Conservation (phyloP, 1,140 invertebrate species). For the Kradibia gibbosae region DNA sequence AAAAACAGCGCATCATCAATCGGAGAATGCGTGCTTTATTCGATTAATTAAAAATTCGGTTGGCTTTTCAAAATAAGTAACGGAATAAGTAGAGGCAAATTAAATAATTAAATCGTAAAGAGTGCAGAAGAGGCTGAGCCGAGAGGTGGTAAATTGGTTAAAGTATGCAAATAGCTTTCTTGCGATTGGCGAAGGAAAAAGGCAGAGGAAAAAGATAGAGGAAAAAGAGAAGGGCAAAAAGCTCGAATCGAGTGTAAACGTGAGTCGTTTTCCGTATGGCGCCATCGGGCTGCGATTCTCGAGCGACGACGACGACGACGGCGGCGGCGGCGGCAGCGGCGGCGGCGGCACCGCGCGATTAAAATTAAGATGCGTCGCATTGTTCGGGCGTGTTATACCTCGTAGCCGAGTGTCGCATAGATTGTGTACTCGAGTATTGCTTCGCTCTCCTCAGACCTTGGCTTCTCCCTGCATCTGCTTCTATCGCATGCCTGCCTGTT, state of each 20-base stretch:
- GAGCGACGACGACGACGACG: neutral
- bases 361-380: slow-evolving; percentile 39
- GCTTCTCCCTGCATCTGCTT: too few relatives aligned
- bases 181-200: too few relatives aligned
- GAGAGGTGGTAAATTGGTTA: too few relatives aligned
- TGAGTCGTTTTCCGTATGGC: neutral
- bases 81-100: too few relatives aligned
- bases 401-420: slow-evolving; percentile 23
- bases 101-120: neutral
- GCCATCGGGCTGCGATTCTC: neutral
- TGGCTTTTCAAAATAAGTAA: too few relatives aligned
- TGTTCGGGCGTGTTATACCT: slow-evolving; percentile 14
- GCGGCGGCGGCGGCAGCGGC: too few relatives aligned
- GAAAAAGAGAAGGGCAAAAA: neutral
- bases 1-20: too few relatives aligned
- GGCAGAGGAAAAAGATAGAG: neutral
- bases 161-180: too few relatives aligned
- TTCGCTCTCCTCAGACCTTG: neutral
- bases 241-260: slow-evolving; percentile 1
- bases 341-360: neutral
- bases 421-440: slow-evolving; percentile 20
- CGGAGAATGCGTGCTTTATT: too few relatives aligned
- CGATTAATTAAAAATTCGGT: too few relatives aligned
- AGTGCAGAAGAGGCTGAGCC: neutral
- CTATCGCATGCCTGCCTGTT: too few relatives aligned